These are phyloP conservation scores for Pherbina coryleti DNA, from an alignment of 2,888 invertebrate genomes.

Conservation along the genomic window DNA sequence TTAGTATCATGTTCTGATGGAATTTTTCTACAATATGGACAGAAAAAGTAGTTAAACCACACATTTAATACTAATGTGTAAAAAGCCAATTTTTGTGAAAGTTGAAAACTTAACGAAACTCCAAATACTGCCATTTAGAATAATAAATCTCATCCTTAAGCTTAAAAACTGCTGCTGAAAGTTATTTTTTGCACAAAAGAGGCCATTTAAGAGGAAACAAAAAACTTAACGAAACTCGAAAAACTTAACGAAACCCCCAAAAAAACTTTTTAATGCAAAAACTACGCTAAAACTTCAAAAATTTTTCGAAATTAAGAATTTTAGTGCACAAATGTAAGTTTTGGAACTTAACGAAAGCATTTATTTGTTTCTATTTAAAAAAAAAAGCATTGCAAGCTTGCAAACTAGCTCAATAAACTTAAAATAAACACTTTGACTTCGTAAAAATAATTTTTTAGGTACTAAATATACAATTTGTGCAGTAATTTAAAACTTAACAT, in stretches of 20 bases:
- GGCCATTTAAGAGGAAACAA: too few species aligned
- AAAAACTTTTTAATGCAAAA: not conserved
- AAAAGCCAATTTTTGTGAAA: not conserved
- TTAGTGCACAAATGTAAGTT: not conserved
- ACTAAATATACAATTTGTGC: too few species aligned
- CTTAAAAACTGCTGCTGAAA: not conserved
- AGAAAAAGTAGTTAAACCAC: too few species aligned
- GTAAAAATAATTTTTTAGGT: too few species aligned
- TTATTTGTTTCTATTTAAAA: not conserved
- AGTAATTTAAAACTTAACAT: too few species aligned
- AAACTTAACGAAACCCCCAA: not conserved
- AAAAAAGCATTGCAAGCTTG: too few species aligned
- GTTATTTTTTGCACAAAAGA: too few species aligned
- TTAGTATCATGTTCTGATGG: too few species aligned
- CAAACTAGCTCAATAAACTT: too few species aligned
- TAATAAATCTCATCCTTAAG: not conserved
- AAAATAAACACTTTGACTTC: too few species aligned
- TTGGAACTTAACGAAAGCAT: not conserved
- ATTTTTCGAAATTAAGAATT: not conserved
- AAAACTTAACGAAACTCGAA: not conserved
- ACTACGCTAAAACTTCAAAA: not conserved
- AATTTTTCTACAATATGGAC: too few species aligned
- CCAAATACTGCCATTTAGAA: not conserved
- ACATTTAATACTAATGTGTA: too few species aligned
- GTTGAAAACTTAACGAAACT: slow-evolving; percentile 8